Percentiles rank a stretch among this genome's conserved stretches.
Evolutionary conservation across 1,140 invertebrate species (phyloP).

Genomic region (Chrysoperla carnea): DNA sequence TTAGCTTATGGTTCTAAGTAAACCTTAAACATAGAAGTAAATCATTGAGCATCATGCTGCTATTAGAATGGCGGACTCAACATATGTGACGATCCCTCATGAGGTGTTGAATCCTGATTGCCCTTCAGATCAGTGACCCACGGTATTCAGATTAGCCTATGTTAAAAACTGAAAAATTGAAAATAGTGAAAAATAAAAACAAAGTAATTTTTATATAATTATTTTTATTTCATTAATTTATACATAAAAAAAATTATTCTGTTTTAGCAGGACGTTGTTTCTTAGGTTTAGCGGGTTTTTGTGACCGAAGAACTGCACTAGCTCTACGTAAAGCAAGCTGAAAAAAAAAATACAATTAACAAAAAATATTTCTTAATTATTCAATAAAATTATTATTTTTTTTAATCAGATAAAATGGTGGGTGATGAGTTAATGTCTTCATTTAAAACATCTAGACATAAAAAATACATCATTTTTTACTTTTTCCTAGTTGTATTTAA

Average conservation of each 20-base stretch:
- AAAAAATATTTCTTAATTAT: neutral
- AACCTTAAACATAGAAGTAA: too few relatives aligned
- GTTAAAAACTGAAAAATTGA: too few relatives aligned
- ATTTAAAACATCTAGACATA: constrained; percentile 2
- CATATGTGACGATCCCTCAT: too few relatives aligned
- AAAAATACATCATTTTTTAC: neutral
- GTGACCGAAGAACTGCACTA: constrained; percentile 77
- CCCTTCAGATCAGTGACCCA: too few relatives aligned
- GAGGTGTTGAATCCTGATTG: too few relatives aligned
- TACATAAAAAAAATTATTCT: constrained; percentile 34
- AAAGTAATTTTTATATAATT: neutral
- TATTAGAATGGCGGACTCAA: too few relatives aligned
- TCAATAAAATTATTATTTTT: neutral
- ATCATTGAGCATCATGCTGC: too few relatives aligned
- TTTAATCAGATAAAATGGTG: constrained; percentile 2
- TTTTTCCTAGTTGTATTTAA: too few relatives aligned
- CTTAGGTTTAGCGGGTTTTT: constrained; percentile 63
- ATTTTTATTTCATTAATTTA: neutral
- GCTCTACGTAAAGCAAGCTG: constrained; percentile 73
- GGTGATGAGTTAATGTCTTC: constrained; percentile 8
- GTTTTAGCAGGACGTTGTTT: constrained; percentile 53
- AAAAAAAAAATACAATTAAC: constrained; percentile 19
- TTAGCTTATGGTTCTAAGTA: too few relatives aligned
- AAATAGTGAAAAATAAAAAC: neutral
- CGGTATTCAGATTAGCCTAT: too few relatives aligned